Percentiles rank a stretch among this genome's conserved stretches.
Conservation (phyloP, 2,888 invertebrate species). For the Sycophila texana region DNA sequence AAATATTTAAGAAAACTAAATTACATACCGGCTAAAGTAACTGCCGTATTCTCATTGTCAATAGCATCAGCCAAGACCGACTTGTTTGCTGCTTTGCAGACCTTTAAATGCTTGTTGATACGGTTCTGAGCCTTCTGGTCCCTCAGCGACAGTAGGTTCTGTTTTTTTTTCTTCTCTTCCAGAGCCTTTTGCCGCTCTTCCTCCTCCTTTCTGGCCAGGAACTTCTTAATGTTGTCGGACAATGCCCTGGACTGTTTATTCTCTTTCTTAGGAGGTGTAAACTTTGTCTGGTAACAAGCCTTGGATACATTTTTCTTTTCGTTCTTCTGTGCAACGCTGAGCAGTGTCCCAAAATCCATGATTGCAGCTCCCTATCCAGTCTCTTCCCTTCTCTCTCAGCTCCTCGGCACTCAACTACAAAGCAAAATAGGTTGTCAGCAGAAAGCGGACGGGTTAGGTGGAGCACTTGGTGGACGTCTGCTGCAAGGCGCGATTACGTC, state of each 20-base stretch:
- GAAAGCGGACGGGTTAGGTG: no score
- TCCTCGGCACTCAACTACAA: no score
- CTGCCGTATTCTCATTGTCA: slow-evolving; percentile 85
- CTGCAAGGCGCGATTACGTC: no score
- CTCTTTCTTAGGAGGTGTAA: slow-evolving; percentile 89
- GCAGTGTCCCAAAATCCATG: slow-evolving; percentile 81
- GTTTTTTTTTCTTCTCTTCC: slow-evolving; percentile 81
- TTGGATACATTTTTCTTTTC: slow-evolving; percentile 71
- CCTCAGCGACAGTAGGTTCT: slow-evolving; percentile 77
- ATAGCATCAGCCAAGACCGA: slow-evolving; percentile 89
- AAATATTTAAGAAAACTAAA: neutral
- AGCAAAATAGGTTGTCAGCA: no score
- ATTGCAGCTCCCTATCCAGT: neutral
- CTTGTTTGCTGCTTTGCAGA: slow-evolving; percentile 93
- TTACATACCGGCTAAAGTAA: slow-evolving; percentile 81
- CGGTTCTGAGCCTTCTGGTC: slow-evolving; percentile 86
- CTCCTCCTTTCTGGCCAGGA: slow-evolving; percentile 87
- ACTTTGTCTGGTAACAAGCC: slow-evolving; percentile 87
- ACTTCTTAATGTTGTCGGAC: slow-evolving; percentile 89
- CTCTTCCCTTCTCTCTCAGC: no score
- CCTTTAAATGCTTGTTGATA: slow-evolving; percentile 88
- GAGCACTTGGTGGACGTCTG: no score
- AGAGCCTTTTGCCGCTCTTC: slow-evolving; percentile 79
- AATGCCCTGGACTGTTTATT: slow-evolving; percentile 81
- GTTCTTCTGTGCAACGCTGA: slow-evolving; percentile 81